These are phyloP conservation scores for Shinisaurus crocodilurus DNA, from an alignment of 2,113 vertebrate species.

Conservation along the genomic window DNA sequence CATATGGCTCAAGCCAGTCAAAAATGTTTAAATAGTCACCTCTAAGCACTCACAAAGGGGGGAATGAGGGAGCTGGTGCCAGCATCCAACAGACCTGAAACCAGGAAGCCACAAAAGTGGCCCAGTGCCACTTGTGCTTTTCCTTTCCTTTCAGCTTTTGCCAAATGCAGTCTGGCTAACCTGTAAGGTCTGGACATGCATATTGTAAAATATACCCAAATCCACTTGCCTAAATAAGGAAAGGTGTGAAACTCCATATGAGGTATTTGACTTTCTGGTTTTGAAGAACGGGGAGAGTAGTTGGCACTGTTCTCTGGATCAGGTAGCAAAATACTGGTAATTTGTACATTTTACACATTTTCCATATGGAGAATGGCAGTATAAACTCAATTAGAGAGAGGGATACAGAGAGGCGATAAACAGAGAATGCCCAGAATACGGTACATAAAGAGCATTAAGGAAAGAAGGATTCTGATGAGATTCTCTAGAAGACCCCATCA, in stretches of 20 bases:
- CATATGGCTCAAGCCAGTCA: slow-evolving; percentile 31
- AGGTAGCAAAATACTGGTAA: not conserved
- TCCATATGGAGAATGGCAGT: not conserved
- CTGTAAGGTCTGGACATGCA: not conserved
- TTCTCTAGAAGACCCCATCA: not conserved
- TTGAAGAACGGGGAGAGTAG: not conserved
- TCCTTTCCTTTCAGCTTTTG: not conserved
- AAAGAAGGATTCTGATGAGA: not conserved
- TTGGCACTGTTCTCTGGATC: not conserved
- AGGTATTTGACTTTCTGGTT: not conserved
- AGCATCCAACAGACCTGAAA: not conserved
- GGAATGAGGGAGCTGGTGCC: not conserved
- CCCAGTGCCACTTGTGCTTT: not conserved
- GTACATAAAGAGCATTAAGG: not conserved
- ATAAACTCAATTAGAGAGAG: not conserved
- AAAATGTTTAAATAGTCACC: slow-evolving; percentile 40
- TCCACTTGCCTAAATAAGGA: slow-evolving; percentile 7
- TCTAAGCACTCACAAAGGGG: not conserved
- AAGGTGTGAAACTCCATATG: not conserved
- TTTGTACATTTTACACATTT: not conserved
- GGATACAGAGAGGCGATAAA: not conserved
- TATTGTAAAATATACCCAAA: slow-evolving; percentile 14
- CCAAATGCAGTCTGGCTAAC: not conserved
- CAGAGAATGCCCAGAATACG: not conserved
- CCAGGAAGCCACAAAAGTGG: not conserved